phyloP scores from a whole-genome alignment of 2,888 invertebrate species.

The Bruchidius siliquastri region DNA sequence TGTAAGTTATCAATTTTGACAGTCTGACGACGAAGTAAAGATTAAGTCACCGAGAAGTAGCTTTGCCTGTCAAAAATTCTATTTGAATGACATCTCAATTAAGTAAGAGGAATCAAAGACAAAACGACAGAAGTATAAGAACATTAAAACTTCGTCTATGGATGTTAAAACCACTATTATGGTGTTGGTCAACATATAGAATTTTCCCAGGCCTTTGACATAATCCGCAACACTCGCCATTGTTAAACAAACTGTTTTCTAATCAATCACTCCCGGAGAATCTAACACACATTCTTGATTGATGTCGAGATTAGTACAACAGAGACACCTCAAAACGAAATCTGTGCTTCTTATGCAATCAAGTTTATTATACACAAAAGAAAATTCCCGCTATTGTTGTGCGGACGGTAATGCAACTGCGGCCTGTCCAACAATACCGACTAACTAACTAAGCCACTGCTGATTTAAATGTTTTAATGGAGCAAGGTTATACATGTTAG shows the following conservation, averaged over 20 bases:
- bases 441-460: conserved; percentile 2
- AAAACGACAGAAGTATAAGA: no score
- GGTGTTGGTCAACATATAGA: background rate
- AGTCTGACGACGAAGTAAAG: no score
- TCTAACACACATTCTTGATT: conserved; percentile 4
- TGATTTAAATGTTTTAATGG: conserved; percentile 9
- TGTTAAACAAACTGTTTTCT: background rate
- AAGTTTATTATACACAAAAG: conserved; percentile 5
- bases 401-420: conserved; percentile 8
- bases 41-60: no score
- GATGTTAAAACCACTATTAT: no score
- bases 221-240: background rate
- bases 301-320: conserved; percentile 8
- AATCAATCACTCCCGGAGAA: background rate
- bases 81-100: no score
- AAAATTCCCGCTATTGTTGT: conserved; percentile 11
- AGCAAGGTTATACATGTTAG: conserved; percentile 7
- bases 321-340: conserved; percentile 10
- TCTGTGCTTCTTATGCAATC: conserved; percentile 7
- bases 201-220: background rate
- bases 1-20: no score
- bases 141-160: no score
- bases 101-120: no score
- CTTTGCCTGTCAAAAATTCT: no score
- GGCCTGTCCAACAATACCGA: conserved; percentile 7